Conservation (phyloP, 2,113 vertebrate genomes). For the Machaerirhynchus nigripectus region DNA sequence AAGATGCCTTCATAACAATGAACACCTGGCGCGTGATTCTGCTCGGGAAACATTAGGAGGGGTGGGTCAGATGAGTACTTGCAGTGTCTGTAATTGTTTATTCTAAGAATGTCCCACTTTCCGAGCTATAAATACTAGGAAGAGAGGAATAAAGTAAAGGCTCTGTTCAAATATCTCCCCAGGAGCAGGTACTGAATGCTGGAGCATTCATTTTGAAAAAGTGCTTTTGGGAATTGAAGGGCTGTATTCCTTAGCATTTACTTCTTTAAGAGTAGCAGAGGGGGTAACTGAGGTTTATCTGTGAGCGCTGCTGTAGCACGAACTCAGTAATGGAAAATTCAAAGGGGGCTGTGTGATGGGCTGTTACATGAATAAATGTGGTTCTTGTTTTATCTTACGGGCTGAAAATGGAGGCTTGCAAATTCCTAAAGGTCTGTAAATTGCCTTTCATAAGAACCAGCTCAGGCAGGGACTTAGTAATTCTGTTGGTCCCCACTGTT, state of each 20-base stretch:
- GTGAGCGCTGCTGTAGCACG: background rate
- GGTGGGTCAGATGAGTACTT: background rate
- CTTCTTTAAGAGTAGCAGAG: background rate
- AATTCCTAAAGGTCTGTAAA: background rate
- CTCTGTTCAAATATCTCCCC: background rate
- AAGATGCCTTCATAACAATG: constrained; percentile 4
- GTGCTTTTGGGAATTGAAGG: background rate
- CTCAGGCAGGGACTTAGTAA: background rate
- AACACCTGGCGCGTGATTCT: background rate
- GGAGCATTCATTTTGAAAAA: background rate
- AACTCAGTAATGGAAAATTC: background rate
- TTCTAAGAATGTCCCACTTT: constrained; percentile 5
- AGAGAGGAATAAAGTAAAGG: background rate
- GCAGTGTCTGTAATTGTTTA: background rate
- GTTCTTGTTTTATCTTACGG: background rate
- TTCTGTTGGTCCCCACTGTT: background rate
- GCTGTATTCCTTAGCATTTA: background rate
- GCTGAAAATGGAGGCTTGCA: background rate
- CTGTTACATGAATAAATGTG: background rate
- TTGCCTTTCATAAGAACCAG: background rate
- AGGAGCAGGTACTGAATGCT: background rate
- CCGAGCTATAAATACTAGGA: background rate
- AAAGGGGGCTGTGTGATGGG: background rate
- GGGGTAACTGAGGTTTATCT: background rate
- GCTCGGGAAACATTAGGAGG: background rate